Base-by-base conservation (phyloP, 2,888 invertebrate species). In the Machimus rusticus region DNA sequence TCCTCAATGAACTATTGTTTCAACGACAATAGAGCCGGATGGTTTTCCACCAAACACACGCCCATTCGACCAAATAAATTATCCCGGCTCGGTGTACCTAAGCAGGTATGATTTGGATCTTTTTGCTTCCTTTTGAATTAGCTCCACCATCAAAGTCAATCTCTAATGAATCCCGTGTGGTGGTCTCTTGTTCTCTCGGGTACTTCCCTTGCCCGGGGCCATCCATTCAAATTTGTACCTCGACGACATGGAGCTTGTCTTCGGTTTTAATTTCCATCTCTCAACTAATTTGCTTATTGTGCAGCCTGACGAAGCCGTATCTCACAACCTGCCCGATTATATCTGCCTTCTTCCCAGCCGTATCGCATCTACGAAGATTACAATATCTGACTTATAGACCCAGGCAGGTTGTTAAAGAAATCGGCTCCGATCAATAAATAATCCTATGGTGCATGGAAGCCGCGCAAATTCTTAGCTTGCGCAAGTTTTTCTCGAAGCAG, bases 1-100 rank as follows among this genome's bases (percentile, higher is more conserved):
- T 84, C 66, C 74, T 84, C 84, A 84, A 84, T 51, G 76, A 76
- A 86, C 86, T 86, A 86, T 86, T 86, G 86, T 86, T 86, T 86
- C 76, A 77, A 77, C 51, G 51, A 86, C 86, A 86, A 86, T 86
- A 86, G 86, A 77, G 31, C 51, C 55, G 86, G 77, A 77, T 74
- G 77, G 19, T 86, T 77, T 86, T 86, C 23, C 86, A 57, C 51
- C 86, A 86, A 86, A 77, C 55, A 76, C 55, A 86, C 86, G 86
- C 86, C 86, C 86, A 86, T 84, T 74, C 55, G 84, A 39, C 84
- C 43, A 66, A 84, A 84, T 84, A 84, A 84, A 84, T 84, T 84
- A 84, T 74, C 84, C 66, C 28, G 9, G 66, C 66, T 19, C 66
- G n/a, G 46, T 78, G 43, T 23, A 66, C 12, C 28, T 79, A 79